These are phyloP conservation scores for Leucoraja ocellata DNA, from an alignment of 2,797 vertebrate genomes.

Conservation along the genomic window DNA sequence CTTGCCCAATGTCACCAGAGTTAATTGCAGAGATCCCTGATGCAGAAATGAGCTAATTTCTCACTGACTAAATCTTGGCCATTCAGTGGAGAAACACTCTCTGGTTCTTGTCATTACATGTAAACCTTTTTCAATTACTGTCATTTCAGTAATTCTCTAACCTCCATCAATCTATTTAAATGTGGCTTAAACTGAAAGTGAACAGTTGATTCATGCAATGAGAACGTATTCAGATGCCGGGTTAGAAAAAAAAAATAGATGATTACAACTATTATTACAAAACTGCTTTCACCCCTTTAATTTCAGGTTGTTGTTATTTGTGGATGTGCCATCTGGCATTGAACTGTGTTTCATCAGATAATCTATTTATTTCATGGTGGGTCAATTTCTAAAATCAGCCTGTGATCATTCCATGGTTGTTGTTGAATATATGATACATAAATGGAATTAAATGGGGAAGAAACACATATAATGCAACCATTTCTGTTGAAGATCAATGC, in stretches of 20 bases:
- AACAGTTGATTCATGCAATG: neutral
- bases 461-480: neutral
- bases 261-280: constrained; percentile 8
- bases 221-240: neutral
- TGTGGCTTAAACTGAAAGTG: neutral
- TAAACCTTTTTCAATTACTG: constrained; percentile 28
- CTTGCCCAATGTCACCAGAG: no score
- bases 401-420: neutral
- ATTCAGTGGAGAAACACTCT: neutral
- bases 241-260: neutral
- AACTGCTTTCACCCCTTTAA: constrained; percentile 10
- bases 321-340: constrained; percentile 28
- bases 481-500: neutral
- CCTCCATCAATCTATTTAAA: constrained; percentile 27
- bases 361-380: constrained; percentile 35
- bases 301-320: constrained; percentile 5
- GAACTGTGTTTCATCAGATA: constrained; percentile 12
- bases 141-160: constrained; percentile 17
- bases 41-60: neutral
- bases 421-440: neutral
- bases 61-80: neutral
- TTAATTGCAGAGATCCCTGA: neutral
- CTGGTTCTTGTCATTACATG: neutral
- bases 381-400: constrained; percentile 16
- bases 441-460: neutral